Percentiles rank a stretch among this genome's conserved stretches.
These are phyloP conservation scores for Sphenodon punctatus DNA, from an alignment of 2,797 vertebrate genomes.

Conservation along the genomic window DNA sequence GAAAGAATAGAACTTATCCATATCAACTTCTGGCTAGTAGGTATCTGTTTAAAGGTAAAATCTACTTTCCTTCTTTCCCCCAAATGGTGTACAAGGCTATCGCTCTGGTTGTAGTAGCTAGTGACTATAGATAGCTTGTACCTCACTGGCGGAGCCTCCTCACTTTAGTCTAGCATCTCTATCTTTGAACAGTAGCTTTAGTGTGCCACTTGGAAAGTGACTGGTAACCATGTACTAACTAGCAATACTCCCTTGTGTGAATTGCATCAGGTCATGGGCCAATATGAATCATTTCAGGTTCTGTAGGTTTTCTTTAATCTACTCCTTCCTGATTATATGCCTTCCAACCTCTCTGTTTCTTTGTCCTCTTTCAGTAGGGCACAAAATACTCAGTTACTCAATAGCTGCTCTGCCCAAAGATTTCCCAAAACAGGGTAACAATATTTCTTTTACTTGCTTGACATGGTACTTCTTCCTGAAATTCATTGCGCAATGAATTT, in stretches of 20 bases:
- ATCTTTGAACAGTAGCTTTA: background rate
- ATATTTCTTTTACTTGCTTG: background rate
- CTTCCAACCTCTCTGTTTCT: background rate
- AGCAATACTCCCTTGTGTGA: background rate
- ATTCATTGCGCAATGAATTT: background rate
- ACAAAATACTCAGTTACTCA: background rate
- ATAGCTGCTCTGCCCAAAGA: background rate
- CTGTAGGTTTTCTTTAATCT: background rate
- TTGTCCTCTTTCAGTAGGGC: background rate
- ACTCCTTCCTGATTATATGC: background rate
- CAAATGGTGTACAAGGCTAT: no score
- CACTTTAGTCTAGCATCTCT: background rate
- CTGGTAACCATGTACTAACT: background rate
- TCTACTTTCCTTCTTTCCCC: no score
- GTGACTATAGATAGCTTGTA: no score
- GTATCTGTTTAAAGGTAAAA: background rate
- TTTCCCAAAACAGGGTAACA: background rate
- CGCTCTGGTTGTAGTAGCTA: no score
- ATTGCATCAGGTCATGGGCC: background rate
- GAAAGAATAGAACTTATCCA: background rate
- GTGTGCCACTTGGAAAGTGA: background rate
- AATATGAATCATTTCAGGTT: background rate
- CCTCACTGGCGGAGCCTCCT: background rate
- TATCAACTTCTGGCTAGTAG: background rate
- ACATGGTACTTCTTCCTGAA: background rate